These are phyloP conservation scores for Dynastes grantii DNA, from an alignment of 2,888 invertebrate genomes.

Conservation along the genomic window DNA sequence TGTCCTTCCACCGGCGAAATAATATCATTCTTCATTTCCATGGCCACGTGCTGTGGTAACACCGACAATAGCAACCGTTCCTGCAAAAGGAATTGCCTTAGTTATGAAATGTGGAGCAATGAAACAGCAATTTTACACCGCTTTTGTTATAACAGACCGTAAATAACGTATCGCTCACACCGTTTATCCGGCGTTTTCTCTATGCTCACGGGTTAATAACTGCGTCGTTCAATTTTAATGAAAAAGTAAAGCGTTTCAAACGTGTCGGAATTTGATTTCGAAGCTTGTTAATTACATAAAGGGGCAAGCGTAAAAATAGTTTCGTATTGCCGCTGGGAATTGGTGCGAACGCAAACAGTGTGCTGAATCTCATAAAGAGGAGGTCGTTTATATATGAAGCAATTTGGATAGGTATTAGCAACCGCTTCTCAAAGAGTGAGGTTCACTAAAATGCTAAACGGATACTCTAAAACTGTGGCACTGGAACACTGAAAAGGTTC, in stretches of 20 bases:
- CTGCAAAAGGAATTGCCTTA: constrained; percentile 69
- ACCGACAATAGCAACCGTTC: constrained; percentile 90
- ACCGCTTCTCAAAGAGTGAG: no score
- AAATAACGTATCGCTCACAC: constrained; percentile 21
- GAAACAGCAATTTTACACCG: constrained; percentile 8
- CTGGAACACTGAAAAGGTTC: no score
- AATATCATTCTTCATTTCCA: constrained; percentile 96
- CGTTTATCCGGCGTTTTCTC: background rate
- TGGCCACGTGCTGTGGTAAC: constrained; percentile 91
- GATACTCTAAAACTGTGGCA: no score
- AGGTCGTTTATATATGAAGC: no score
- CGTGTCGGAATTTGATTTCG: background rate
- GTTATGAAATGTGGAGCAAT: constrained; percentile 37
- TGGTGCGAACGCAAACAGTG: no score
- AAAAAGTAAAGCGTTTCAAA: constrained; percentile 8
- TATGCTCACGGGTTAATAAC: background rate
- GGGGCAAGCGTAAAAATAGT: background rate
- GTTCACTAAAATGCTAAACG: no score
- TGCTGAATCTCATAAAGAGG: no score
- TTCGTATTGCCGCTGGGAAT: no score
- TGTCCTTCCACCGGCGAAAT: constrained; percentile 92
- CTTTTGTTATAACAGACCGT: constrained; percentile 14
- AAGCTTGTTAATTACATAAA: background rate
- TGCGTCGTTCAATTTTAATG: background rate
- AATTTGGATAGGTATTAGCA: no score